A percentile compares a stretch with the other conserved stretches of the same genome.
Conservation (phyloP, 2,113 vertebrate genomes). For the Vidua macroura region DNA sequence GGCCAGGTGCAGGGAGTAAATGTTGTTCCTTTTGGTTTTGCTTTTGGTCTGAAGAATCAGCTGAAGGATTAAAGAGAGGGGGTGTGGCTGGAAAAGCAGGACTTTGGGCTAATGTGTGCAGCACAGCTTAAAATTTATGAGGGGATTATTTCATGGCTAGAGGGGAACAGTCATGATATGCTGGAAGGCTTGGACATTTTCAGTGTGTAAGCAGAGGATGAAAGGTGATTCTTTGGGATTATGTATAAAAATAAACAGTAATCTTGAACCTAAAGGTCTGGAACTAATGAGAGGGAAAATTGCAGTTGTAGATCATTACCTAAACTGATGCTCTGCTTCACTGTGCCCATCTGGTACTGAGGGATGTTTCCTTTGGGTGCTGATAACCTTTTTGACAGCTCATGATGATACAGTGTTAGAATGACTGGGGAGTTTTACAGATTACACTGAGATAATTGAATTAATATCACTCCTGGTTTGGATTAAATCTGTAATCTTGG, state of each 20-base stretch:
- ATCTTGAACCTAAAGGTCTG: background rate
- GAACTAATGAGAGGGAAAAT: background rate
- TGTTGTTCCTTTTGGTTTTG: background rate
- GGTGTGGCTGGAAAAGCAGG: background rate
- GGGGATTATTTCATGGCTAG: background rate
- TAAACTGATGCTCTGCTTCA: background rate
- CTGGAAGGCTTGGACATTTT: background rate
- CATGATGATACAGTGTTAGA: background rate
- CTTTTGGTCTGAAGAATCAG: background rate
- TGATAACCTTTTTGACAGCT: background rate
- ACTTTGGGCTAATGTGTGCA: background rate
- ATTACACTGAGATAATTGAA: background rate
- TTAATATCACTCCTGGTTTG: background rate
- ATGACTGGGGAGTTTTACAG: accelerated
- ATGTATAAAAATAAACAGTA: background rate
- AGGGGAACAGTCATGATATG: background rate
- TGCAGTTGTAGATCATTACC: background rate
- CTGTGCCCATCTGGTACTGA: background rate
- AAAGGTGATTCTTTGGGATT: background rate
- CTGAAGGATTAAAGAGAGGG: background rate
- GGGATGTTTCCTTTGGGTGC: background rate
- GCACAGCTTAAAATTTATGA: background rate
- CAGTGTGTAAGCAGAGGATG: background rate
- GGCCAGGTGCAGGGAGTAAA: background rate
- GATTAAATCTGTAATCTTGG: background rate